phyloP scores from a whole-genome alignment of 2,797 vertebrate species.

The Pitangus sulphuratus region DNA sequence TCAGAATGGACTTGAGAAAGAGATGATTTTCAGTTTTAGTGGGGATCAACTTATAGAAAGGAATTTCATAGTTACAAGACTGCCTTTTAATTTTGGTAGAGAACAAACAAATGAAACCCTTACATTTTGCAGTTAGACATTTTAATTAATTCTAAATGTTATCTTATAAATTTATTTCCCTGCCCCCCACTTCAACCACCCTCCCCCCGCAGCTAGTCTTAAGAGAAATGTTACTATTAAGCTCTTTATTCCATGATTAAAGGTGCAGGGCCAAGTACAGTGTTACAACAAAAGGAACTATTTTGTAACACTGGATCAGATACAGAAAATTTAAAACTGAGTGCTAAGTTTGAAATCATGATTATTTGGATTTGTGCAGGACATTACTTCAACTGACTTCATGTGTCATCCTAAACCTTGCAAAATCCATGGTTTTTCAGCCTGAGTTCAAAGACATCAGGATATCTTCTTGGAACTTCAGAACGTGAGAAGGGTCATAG shows the following conservation, averaged over 20 bases:
- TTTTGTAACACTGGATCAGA: neutral
- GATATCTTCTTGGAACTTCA: neutral
- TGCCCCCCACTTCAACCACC: accelerated
- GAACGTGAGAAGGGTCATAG: neutral
- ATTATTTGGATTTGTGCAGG: neutral
- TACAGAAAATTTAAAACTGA: neutral
- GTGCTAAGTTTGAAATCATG: neutral
- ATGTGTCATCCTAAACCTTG: neutral
- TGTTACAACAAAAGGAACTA: neutral
- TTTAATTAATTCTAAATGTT: neutral
- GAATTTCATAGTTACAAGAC: neutral
- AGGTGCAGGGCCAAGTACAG: neutral
- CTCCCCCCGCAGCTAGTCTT: accelerated
- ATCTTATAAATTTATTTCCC: neutral
- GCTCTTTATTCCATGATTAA: neutral
- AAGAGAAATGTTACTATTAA: neutral
- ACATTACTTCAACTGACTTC: neutral
- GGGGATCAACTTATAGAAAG: neutral
- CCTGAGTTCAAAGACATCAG: neutral
- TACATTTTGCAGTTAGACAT: neutral
- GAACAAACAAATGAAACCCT: neutral
- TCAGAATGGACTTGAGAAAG: neutral
- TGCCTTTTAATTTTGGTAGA: neutral
- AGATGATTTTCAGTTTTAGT: neutral
- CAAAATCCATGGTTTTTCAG: neutral